These are phyloP conservation scores for Ceratina japonica DNA, from an alignment of 1,140 invertebrate species.

Conservation along the genomic window DNA sequence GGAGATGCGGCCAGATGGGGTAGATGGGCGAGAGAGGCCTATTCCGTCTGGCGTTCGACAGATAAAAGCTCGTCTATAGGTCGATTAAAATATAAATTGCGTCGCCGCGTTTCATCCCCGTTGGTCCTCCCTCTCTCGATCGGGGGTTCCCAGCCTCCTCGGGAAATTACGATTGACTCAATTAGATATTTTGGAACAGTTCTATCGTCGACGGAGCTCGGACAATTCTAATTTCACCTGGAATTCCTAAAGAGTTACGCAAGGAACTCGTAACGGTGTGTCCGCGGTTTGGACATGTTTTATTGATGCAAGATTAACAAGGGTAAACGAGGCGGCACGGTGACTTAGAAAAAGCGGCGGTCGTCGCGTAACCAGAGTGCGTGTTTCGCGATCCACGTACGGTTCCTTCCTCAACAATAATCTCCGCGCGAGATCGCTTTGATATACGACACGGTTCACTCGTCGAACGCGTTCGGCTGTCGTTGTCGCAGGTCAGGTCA, in stretches of 20 bases:
- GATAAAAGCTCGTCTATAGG: slow-evolving; percentile 33
- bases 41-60: slow-evolving; percentile 42
- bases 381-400: slow-evolving; percentile 17
- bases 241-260: no score
- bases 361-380: slow-evolving; percentile 33
- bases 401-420: slow-evolving; percentile 40
- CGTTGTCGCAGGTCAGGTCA: slow-evolving; percentile 75
- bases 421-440: slow-evolving; percentile 67
- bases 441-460: slow-evolving; percentile 69
- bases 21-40: slow-evolving; percentile 10
- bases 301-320: slow-evolving; percentile 44
- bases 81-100: slow-evolving; percentile 53
- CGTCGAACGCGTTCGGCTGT: slow-evolving; percentile 71
- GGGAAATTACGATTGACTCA: background rate
- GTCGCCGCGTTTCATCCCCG: background rate
- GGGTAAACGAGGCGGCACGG: slow-evolving; percentile 24
- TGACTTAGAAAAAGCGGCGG: slow-evolving; percentile 16
- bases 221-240: background rate
- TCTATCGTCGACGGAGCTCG: background rate
- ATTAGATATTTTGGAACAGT: background rate
- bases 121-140: background rate
- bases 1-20: slow-evolving; percentile 31
- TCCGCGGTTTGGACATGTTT: slow-evolving; percentile 21
- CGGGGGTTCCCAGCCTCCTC: no score
- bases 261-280: background rate